These are phyloP conservation scores for Bos javanicus DNA, from an alignment of 2,113 vertebrate genomes.

Conservation along the genomic window DNA sequence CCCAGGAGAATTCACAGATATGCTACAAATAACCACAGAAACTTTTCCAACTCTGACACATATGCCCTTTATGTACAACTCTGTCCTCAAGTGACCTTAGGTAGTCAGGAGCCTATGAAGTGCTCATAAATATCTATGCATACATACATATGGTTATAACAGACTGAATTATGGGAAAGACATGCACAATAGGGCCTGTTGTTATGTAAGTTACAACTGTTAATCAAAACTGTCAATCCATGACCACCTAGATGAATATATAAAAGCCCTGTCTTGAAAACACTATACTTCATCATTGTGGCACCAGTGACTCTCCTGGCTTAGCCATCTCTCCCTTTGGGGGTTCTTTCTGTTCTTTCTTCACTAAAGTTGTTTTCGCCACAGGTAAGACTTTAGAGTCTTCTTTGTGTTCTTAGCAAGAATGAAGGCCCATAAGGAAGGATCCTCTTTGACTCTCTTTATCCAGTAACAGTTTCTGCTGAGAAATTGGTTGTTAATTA, in stretches of 20 bases:
- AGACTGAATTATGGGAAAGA: not conserved
- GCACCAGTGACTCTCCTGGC: not conserved
- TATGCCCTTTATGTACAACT: not conserved
- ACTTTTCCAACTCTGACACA: not conserved
- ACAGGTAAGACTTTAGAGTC: not conserved
- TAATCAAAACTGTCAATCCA: not conserved
- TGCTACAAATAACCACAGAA: not conserved
- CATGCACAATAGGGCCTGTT: not conserved
- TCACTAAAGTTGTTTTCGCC: not conserved
- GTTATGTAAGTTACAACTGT: not conserved
- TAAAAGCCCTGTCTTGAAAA: not conserved
- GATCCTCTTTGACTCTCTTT: not conserved
- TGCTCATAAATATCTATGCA: not conserved
- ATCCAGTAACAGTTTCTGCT: not conserved
- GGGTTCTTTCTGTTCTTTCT: not conserved
- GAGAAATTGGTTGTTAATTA: not conserved
- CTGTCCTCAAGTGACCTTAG: not conserved
- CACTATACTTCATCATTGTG: not conserved
- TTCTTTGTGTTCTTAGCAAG: not conserved
- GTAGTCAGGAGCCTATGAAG: not conserved
- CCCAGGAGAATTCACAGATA: not conserved
- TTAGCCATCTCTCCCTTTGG: not conserved
- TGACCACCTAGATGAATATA: not conserved
- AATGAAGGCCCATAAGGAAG: not conserved
- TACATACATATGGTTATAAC: not conserved